Conservation (phyloP, 2,797 vertebrate genomes). For the Mycteria americana region DNA sequence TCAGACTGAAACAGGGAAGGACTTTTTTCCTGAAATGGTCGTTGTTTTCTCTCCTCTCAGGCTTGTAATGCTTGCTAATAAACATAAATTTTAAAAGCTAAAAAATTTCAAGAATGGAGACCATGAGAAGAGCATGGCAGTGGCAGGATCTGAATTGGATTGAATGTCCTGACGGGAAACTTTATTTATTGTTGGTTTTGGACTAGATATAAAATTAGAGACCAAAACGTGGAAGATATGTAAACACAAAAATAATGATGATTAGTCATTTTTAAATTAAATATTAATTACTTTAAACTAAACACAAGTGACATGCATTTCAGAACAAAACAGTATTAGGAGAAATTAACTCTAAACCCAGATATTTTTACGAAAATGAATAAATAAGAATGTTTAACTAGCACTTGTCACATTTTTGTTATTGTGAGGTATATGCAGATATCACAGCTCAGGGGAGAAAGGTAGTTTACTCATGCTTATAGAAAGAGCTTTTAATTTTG, state of each 20-base stretch:
- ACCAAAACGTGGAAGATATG: background rate
- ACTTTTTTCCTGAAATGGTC: background rate
- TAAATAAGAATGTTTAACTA: background rate
- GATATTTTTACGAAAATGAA: background rate
- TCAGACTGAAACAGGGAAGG: background rate
- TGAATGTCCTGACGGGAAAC: background rate
- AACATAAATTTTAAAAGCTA: background rate
- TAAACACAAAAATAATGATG: background rate
- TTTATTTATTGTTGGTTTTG: background rate
- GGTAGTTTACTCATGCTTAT: background rate
- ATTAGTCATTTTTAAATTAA: background rate
- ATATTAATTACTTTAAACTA: background rate
- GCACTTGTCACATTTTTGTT: background rate
- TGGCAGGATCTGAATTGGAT: background rate
- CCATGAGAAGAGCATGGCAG: background rate
- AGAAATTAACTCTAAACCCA: background rate
- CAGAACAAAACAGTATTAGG: background rate
- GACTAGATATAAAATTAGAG: background rate
- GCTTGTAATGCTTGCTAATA: background rate
- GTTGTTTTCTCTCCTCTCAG: background rate
- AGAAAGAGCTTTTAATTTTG: background rate
- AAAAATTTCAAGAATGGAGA: background rate
- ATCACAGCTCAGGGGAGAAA: background rate
- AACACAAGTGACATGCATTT: background rate
- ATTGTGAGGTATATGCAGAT: background rate